phyloP scores from a whole-genome alignment of 2,797 vertebrate genomes.

The Mergus octosetaceus region DNA sequence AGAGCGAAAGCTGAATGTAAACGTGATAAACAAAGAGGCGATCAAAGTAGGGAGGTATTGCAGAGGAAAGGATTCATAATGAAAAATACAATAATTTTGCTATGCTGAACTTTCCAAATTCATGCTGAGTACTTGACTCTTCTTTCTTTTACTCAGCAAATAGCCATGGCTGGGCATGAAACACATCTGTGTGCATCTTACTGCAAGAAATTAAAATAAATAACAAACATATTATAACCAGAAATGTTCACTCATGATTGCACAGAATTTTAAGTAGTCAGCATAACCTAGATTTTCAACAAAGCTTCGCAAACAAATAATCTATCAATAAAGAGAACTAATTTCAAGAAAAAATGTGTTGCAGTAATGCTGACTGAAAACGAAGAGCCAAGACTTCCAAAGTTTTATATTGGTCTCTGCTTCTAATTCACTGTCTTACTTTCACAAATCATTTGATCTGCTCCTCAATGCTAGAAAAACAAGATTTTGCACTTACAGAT shows the following conservation, averaged over 20 bases:
- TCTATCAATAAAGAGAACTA: background rate
- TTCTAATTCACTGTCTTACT: background rate
- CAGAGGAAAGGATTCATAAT: background rate
- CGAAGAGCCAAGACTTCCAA: background rate
- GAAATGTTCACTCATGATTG: background rate
- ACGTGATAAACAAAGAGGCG: background rate
- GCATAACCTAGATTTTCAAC: background rate
- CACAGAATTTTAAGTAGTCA: background rate
- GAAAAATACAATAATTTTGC: background rate
- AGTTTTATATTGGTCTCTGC: background rate
- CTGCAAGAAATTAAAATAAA: background rate
- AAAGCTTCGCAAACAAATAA: background rate
- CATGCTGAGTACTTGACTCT: background rate
- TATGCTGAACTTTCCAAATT: background rate
- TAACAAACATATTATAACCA: background rate
- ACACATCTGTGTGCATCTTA: background rate
- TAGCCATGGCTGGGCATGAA: background rate
- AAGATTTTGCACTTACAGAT: slow-evolving; percentile 11
- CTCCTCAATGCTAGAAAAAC: background rate
- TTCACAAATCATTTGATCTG: slow-evolving; percentile 17
- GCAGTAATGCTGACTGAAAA: background rate
- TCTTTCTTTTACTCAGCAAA: background rate
- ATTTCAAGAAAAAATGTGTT: background rate
- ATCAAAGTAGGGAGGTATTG: background rate
- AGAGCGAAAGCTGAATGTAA: background rate